Evolutionary conservation across 2,797 vertebrate species (phyloP).

Genomic region (Coluber constrictor): DNA sequence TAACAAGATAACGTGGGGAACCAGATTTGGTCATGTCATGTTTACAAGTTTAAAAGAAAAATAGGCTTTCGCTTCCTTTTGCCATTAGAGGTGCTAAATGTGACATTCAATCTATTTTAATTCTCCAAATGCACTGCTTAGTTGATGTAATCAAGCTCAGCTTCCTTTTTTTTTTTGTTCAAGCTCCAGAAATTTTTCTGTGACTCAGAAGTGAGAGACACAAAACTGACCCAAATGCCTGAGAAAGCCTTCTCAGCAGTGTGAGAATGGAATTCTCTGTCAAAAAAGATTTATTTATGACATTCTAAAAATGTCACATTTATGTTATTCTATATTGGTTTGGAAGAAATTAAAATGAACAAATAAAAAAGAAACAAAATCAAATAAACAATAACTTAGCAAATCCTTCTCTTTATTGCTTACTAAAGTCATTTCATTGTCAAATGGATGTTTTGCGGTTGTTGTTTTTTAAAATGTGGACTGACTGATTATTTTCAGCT

Average conservation of each 20-base stretch:
- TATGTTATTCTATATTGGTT: background rate
- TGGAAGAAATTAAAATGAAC: background rate
- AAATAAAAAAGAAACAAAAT: background rate
- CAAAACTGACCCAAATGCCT: background rate
- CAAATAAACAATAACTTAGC: background rate
- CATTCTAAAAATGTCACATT: background rate
- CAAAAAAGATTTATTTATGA: background rate
- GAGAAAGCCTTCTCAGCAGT: background rate
- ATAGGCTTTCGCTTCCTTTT: background rate
- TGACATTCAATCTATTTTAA: background rate
- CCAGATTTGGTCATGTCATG: background rate
- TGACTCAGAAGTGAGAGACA: background rate
- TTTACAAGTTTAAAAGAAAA: background rate
- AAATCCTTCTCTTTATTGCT: background rate
- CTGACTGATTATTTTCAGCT: background rate
- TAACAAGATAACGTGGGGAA: background rate
- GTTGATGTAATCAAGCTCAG: background rate
- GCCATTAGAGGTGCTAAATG: background rate
- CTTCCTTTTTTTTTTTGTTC: background rate
- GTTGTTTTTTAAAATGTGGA: background rate
- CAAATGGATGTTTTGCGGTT: background rate
- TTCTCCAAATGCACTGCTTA: background rate
- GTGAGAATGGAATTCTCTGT: background rate
- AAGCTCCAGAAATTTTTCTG: background rate
- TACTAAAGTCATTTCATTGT: background rate